Base-by-base conservation (phyloP, 2,797 vertebrate genomes). In the Pempheris klunzingeri region DNA sequence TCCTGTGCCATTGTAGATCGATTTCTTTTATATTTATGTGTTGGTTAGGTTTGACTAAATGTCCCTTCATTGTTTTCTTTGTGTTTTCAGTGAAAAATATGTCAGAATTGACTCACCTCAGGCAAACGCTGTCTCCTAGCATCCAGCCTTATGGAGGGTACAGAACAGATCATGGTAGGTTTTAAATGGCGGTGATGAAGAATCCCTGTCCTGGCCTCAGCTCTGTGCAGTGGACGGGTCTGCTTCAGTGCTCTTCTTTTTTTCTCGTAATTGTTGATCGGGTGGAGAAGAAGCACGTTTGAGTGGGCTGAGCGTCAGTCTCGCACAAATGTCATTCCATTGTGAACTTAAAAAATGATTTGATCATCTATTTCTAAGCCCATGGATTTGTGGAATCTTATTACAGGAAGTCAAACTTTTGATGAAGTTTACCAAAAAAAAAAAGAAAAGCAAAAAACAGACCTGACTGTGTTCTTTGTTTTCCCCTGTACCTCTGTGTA, bases 111-210 rank as follows among this genome's bases (percentile, higher is more conserved):
- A 85, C 74, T 34, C 93, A 90, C 0, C 78, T 87, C 68, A 92
- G 88, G 87, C 89, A 90, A 76, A 92, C 80, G 26, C 90, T 89
- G 20, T 87, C 91, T 86, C 83, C 92, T n/a, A 82, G 73, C 83
- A 87, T 87, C 87, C 93, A 90, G 41, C 90, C 90, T 0, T 88
- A 89, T 14, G 88, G 92, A 61, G 88, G 90, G 53, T 96, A 82
- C 87, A 94, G 92, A 89, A 84, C 86, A 5, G 88, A 88, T 30
- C 93, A 92, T 0, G 96, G 97, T 98, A 92, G 90, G 95, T 70
- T 71, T n/a, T n/a, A n/a, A n/a, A n/a, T n/a, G n/a, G n/a, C n/a
- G n/a, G n/a, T n/a, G n/a, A n/a, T n/a, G n/a, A n/a, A n/a, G n/a
- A n/a, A n/a, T n/a, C n/a, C n/a, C n/a, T n/a, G n/a, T n/a, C n/a